Percentiles rank a stretch among this genome's conserved stretches.
phyloP scores from a whole-genome alignment of 2,888 invertebrate genomes.

The Mythimna pallens region DNA sequence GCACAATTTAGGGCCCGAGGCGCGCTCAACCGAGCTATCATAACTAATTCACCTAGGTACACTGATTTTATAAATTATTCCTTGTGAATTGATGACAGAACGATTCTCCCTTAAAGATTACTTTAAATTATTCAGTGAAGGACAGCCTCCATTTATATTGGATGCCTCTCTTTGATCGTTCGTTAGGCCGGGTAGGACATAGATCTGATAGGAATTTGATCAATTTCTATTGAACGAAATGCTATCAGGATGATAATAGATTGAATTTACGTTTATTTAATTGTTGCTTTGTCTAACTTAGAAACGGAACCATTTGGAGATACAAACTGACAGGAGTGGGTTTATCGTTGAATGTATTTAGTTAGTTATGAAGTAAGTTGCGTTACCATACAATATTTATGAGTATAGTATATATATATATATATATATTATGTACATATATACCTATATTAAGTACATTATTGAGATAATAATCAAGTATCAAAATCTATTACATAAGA shows the following conservation, averaged over 20 bases:
- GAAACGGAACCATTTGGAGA: not conserved
- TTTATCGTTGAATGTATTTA: too few relatives aligned
- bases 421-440: too few relatives aligned
- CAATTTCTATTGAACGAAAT: constrained; percentile 56
- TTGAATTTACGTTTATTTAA: constrained; percentile 5
- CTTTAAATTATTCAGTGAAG: constrained; percentile 66
- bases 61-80: constrained; percentile 59
- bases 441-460: not conserved
- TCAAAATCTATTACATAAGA: not conserved
- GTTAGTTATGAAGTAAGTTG: too few relatives aligned
- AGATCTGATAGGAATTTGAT: constrained; percentile 57
- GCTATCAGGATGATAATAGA: not conserved
- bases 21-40: constrained; percentile 24
- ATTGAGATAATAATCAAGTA: not conserved
- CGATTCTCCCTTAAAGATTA: constrained; percentile 60
- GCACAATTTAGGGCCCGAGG: constrained; percentile 1
- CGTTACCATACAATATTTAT: too few relatives aligned
- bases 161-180: constrained; percentile 66
- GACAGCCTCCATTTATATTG: constrained; percentile 62
- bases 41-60: constrained; percentile 30
- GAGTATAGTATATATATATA: too few relatives aligned
- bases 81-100: constrained; percentile 41
- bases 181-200: constrained; percentile 56
- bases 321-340: not conserved
- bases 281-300: not conserved